These are phyloP conservation scores for Calcarius lapponicus DNA, from an alignment of 2,797 vertebrate species.

Conservation along the genomic window DNA sequence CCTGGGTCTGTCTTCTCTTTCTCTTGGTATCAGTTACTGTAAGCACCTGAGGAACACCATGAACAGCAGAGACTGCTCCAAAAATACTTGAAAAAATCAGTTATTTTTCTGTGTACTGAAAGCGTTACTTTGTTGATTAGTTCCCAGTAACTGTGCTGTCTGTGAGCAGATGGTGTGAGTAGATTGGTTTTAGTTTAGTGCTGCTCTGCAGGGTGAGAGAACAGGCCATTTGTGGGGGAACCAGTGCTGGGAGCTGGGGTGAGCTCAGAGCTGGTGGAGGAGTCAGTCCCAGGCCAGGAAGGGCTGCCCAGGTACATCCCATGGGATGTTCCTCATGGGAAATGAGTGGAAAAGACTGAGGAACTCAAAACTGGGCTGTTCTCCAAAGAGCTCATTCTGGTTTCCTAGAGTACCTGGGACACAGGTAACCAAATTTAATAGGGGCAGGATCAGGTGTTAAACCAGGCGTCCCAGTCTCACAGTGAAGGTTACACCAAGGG, in stretches of 20 bases:
- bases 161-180: not conserved
- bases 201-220: not conserved
- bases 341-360: not conserved
- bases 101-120: not conserved
- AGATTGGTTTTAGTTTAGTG: not conserved
- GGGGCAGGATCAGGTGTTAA: not conserved
- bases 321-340: not conserved
- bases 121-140: not conserved
- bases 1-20: conserved; percentile 28
- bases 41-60: not conserved
- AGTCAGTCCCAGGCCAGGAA: not conserved
- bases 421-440: not conserved
- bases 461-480: not conserved
- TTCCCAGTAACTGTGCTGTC: not conserved
- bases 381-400: not conserved
- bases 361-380: not conserved
- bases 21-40: not conserved
- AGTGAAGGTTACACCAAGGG: not conserved
- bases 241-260: not conserved
- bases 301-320: not conserved
- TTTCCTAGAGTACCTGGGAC: not conserved
- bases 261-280: not conserved
- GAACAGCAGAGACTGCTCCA: not conserved
- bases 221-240: not conserved
- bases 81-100: not conserved